A percentile compares a stretch with the other conserved stretches of the same genome.
These are phyloP conservation scores for Xyliphius kryptos DNA, from an alignment of 2,113 vertebrate species.

Conservation along the genomic window DNA sequence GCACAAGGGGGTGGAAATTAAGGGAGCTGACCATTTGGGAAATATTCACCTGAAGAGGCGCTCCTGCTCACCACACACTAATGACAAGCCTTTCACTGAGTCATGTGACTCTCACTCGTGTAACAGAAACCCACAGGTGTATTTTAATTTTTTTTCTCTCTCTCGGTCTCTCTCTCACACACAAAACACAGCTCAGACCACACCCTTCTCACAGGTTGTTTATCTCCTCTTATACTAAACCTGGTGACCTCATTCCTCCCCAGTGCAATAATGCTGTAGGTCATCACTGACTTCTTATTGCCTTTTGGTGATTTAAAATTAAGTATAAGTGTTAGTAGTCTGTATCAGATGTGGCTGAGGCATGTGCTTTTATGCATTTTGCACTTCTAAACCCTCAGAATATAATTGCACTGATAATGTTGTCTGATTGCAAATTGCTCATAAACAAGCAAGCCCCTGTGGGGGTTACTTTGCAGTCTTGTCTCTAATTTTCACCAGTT, in stretches of 20 bases:
- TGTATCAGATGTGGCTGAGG: no score
- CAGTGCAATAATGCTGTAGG: constrained; percentile 1
- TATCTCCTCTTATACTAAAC: constrained; percentile 6
- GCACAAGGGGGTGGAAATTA: constrained; percentile 1
- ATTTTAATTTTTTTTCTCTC: neutral
- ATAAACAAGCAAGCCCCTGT: constrained; percentile 34
- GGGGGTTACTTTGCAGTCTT: constrained; percentile 31
- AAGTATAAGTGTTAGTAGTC: no score
- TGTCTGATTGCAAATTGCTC: constrained; percentile 35
- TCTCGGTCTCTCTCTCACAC: no score
- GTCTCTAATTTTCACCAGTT: constrained; percentile 35
- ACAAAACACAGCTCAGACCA: no score
- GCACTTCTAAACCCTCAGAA: constrained; percentile 25
- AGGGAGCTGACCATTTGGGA: constrained; percentile 22
- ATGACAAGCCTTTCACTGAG: neutral
- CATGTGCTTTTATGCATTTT: constrained; percentile 17
- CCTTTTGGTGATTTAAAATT: constrained; percentile 20
- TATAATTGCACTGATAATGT: constrained; percentile 39
- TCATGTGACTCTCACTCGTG: constrained; percentile 32
- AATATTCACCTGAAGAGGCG: constrained; percentile 2
- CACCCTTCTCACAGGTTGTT: constrained; percentile 13
- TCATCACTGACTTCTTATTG: neutral
- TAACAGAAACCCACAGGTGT: constrained; percentile 35
- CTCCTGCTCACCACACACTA: neutral
- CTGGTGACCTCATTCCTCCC: constrained; percentile 10